Conservation (phyloP, 2,113 vertebrate genomes). For the Triplophysa rosa region DNA sequence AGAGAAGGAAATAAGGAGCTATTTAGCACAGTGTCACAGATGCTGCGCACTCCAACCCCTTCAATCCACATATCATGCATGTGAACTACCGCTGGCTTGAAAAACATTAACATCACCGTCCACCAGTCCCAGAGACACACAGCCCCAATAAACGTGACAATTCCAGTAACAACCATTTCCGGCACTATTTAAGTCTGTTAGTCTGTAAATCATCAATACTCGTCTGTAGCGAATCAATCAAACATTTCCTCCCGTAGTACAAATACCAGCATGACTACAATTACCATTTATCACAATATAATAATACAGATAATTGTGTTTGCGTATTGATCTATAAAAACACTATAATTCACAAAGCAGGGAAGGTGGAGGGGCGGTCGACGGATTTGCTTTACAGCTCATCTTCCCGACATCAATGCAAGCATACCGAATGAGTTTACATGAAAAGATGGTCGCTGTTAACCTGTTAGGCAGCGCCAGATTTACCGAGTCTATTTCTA, state of each 20-base stretch:
- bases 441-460: slow-evolving; percentile 65
- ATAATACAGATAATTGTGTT: slow-evolving; percentile 52
- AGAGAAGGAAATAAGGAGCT: slow-evolving; percentile 37
- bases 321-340: slow-evolving; percentile 63
- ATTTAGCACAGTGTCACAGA: slow-evolving; percentile 48
- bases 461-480: slow-evolving; percentile 73
- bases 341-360: slow-evolving; percentile 61
- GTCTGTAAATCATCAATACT: slow-evolving; percentile 14
- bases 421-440: slow-evolving; percentile 67
- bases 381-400: slow-evolving; percentile 71
- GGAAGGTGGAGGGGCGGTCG: slow-evolving; percentile 66
- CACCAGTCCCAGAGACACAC: slow-evolving; percentile 16
- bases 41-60: slow-evolving; percentile 37
- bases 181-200: not conserved
- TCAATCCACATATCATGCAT: slow-evolving; percentile 37
- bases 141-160: not conserved
- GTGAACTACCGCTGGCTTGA: slow-evolving; percentile 17
- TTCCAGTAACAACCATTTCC: not conserved
- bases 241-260: slow-evolving; percentile 37
- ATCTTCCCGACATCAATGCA: slow-evolving; percentile 68
- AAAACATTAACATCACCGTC: slow-evolving; percentile 5
- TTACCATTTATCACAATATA: slow-evolving; percentile 55
- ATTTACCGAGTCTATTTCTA: slow-evolving; percentile 77
- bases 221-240: slow-evolving; percentile 9
- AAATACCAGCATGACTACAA: slow-evolving; percentile 49